These are phyloP conservation scores for Larimichthys polyactis DNA, from an alignment of 2,113 vertebrate genomes.

Conservation along the genomic window DNA sequence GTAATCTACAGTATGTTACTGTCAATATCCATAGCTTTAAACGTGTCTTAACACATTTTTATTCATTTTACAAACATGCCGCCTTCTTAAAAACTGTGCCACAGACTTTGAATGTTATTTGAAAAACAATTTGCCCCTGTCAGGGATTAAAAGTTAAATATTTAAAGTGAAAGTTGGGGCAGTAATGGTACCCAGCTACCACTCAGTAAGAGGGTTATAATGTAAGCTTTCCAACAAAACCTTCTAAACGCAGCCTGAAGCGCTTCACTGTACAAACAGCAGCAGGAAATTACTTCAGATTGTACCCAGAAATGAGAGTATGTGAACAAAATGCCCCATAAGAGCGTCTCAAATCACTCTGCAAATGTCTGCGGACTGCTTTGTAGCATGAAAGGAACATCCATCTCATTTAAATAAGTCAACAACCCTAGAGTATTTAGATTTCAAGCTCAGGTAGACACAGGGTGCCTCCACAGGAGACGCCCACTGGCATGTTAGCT, in stretches of 20 bases:
- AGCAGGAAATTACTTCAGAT: slow-evolving; percentile 77
- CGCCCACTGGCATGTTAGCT: slow-evolving; percentile 60
- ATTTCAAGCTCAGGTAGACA: slow-evolving; percentile 46
- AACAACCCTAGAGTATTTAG: slow-evolving; percentile 48
- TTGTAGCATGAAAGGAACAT: slow-evolving; percentile 34
- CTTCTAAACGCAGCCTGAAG: slow-evolving; percentile 67
- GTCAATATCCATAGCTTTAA: not conserved
- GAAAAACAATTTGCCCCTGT: not conserved
- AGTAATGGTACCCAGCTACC: slow-evolving; percentile 1
- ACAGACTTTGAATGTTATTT: not conserved
- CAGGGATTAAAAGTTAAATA: not conserved
- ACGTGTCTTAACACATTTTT: not conserved
- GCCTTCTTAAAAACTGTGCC: not conserved
- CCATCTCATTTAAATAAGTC: slow-evolving; percentile 74
- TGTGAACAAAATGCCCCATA: slow-evolving; percentile 34
- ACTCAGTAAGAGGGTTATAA: slow-evolving; percentile 37
- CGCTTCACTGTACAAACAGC: slow-evolving; percentile 65
- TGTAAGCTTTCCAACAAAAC: slow-evolving; percentile 54
- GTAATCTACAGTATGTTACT: not conserved
- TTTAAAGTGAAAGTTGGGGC: slow-evolving; percentile 1
- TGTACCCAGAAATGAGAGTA: slow-evolving; percentile 61
- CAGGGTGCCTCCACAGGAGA: slow-evolving; percentile 52
- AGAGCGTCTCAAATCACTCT: slow-evolving; percentile 32
- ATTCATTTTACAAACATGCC: not conserved
- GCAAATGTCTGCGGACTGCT: slow-evolving; percentile 54